phyloP scores from a whole-genome alignment of 2,888 invertebrate species.

The Myopa testacea region DNA sequence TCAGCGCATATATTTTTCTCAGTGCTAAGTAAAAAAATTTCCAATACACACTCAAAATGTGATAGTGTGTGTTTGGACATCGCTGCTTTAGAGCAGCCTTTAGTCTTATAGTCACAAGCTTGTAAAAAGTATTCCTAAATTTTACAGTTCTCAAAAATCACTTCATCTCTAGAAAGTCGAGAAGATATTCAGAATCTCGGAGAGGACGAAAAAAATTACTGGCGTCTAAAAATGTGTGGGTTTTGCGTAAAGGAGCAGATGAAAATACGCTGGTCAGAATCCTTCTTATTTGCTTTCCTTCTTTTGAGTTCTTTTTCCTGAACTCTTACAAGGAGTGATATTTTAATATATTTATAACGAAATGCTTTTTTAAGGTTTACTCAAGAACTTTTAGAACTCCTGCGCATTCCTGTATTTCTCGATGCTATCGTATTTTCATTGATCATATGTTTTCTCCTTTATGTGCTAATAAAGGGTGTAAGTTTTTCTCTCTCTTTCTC shows the following conservation, averaged over 20 bases:
- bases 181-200: background rate
- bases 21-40: too few species aligned
- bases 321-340: background rate
- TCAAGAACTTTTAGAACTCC: conserved; percentile 49
- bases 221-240: conserved; percentile 52
- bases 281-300: too few species aligned
- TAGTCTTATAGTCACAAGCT: too few species aligned
- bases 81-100: too few species aligned
- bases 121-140: too few species aligned
- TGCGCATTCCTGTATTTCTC: conserved; percentile 55
- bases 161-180: background rate
- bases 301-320: too few species aligned
- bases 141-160: too few species aligned
- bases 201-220: conserved; percentile 41
- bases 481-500: conserved; percentile 40
- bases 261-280: conserved; percentile 51
- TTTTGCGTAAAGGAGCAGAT: conserved; percentile 55
- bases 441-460: conserved; percentile 57
- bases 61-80: too few species aligned
- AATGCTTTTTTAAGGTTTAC: conserved; percentile 43
- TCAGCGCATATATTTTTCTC: too few species aligned
- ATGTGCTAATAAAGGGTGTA: conserved; percentile 52
- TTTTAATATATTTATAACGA: background rate
- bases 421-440: conserved; percentile 59
- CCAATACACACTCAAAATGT: too few species aligned